phyloP scores from a whole-genome alignment of 92 coral and sea anemone species.

The Palythoa grandiflora region DNA sequence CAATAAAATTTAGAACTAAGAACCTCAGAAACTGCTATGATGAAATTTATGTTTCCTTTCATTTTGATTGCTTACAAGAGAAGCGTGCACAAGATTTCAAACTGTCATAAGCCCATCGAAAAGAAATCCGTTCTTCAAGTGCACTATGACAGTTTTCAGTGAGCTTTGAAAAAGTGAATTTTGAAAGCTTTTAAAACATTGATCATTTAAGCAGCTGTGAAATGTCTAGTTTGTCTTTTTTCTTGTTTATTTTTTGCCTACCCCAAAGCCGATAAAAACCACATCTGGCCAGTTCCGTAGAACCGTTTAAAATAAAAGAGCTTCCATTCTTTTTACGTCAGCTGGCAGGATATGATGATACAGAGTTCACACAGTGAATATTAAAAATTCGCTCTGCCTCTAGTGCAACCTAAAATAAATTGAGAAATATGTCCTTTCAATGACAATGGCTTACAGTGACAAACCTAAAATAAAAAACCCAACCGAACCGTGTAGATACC shows the following conservation, averaged over 20 bases:
- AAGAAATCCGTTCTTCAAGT: constrained; percentile 31
- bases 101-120: constrained; percentile 10
- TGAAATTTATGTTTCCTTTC: constrained; percentile 11
- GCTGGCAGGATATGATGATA: constrained; percentile 33
- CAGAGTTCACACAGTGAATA: not conserved
- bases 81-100: constrained; percentile 13
- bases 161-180: not conserved
- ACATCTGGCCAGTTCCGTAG: constrained; percentile 19
- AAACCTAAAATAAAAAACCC: too few relatives aligned
- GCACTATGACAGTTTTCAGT: constrained; percentile 35
- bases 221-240: constrained; percentile 36
- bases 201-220: constrained; percentile 41
- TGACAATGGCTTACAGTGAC: not conserved
- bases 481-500: not conserved
- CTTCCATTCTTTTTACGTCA: not conserved
- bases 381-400: not conserved
- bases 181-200: not conserved
- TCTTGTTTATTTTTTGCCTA: constrained; percentile 8
- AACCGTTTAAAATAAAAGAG: not conserved
- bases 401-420: not conserved
- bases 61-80: not conserved
- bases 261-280: not conserved
- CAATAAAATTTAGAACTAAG: constrained; percentile 31
- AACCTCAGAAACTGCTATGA: not conserved
- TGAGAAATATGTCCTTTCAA: not conserved